A percentile compares a stretch with the other conserved stretches of the same genome.
phyloP scores from a whole-genome alignment of 2,888 invertebrate genomes.

The Cephus rjabovi region DNA sequence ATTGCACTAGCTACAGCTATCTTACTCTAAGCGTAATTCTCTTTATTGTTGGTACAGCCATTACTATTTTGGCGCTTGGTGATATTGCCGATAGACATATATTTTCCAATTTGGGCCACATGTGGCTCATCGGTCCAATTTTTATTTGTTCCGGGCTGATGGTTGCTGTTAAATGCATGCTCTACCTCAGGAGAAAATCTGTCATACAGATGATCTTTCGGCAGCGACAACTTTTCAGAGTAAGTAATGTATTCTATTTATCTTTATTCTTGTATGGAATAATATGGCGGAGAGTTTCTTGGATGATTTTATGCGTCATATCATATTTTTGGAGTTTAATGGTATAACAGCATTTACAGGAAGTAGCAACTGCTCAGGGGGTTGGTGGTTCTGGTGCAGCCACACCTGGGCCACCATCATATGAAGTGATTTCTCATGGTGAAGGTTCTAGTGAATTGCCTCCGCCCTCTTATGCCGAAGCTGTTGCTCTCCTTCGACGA shows the following conservation, averaged over 20 bases:
- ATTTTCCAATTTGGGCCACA: constrained; percentile 74
- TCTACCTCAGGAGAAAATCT: constrained; percentile 75
- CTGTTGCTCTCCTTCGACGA: constrained; percentile 58
- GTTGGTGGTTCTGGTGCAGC: constrained; percentile 68
- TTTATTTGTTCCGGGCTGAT: constrained; percentile 77
- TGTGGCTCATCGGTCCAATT: constrained; percentile 77
- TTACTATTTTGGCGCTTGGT: constrained; percentile 74
- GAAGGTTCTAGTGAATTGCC: constrained; percentile 70
- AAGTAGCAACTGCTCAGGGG: constrained; percentile 71
- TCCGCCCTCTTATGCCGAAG: constrained; percentile 76
- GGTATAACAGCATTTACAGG: constrained; percentile 64
- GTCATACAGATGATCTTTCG: constrained; percentile 75
- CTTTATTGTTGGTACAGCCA: constrained; percentile 74
- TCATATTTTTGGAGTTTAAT: constrained; percentile 1
- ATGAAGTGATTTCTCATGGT: constrained; percentile 71
- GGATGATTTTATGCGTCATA: not conserved
- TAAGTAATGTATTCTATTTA: constrained; percentile 54
- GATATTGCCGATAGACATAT: constrained; percentile 72
- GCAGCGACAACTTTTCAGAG: constrained; percentile 74
- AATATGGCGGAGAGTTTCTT: too few relatives aligned
- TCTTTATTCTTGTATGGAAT: too few relatives aligned
- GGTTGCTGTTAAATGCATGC: constrained; percentile 77
- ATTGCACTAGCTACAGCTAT: constrained; percentile 76
- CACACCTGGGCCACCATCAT: constrained; percentile 71
- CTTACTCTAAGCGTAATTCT: constrained; percentile 74